Percentiles rank a stretch among this genome's conserved stretches.
Evolutionary conservation across 2,113 vertebrate species (phyloP).

Genomic region (Heliornis fulica): DNA sequence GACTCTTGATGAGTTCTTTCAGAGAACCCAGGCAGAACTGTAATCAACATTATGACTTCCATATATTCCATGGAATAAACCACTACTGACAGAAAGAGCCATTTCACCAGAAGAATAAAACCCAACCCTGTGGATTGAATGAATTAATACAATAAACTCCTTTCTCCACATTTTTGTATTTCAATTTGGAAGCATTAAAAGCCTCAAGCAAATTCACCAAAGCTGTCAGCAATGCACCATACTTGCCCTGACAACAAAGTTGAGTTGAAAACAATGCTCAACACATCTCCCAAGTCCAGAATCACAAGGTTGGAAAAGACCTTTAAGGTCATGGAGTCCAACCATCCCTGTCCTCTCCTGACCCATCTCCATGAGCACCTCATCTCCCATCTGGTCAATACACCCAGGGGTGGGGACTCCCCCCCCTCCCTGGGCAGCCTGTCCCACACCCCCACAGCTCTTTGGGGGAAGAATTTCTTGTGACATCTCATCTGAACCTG

Average conservation of each 20-base stretch:
- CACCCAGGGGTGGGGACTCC: no score
- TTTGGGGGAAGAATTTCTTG: no score
- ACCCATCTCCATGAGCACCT: no score
- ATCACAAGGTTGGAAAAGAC: no score
- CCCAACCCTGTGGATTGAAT: neutral
- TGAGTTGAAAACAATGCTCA: neutral
- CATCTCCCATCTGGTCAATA: no score
- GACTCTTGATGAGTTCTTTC: neutral
- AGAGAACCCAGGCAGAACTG: neutral
- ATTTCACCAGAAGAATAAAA: neutral
- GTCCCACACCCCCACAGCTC: no score
- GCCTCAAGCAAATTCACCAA: neutral
- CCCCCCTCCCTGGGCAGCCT: no score
- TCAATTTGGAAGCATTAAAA: neutral
- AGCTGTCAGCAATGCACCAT: neutral
- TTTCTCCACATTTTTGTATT: neutral
- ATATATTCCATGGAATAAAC: neutral
- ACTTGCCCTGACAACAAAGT: neutral
- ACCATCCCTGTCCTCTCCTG: no score
- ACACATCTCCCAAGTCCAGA: no score
- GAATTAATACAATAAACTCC: neutral
- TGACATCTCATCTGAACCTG: no score
- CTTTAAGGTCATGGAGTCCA: no score
- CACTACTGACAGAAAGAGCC: neutral
- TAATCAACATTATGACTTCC: neutral